Evolutionary conservation across 2,888 invertebrate species (phyloP).

Genomic region (Magallana nippona): DNA sequence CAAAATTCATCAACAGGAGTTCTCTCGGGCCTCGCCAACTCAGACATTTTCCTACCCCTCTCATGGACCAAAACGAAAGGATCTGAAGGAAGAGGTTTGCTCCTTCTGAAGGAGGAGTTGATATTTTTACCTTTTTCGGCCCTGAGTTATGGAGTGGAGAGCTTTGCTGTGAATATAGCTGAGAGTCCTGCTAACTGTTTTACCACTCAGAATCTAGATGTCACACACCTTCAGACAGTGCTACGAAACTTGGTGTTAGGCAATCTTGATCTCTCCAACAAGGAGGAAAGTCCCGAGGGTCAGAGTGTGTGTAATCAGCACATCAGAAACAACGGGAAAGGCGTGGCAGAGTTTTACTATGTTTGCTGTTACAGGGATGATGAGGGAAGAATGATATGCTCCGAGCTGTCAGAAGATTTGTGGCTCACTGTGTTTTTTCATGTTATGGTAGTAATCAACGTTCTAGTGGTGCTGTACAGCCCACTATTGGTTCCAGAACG

Average conservation of each 20-base stretch:
- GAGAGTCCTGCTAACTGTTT: conserved; percentile 68
- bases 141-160: conserved; percentile 66
- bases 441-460: conserved; percentile 37
- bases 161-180: conserved; percentile 60
- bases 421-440: conserved; percentile 36
- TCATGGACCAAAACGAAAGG: conserved; percentile 67
- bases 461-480: conserved; percentile 39
- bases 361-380: conserved; percentile 37
- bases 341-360: conserved; percentile 39
- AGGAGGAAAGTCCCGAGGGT: not conserved
- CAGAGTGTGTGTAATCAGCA: conserved; percentile 25
- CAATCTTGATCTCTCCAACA: not conserved
- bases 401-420: conserved; percentile 27
- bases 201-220: conserved; percentile 35
- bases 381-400: conserved; percentile 15
- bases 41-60: conserved; percentile 50
- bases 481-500: conserved; percentile 40
- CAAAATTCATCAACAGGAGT: conserved; percentile 16
- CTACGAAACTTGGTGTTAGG: conserved; percentile 14
- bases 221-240: conserved; percentile 32
- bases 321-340: not conserved
- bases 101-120: conserved; percentile 71
- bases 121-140: conserved; percentile 66
- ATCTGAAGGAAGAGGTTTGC: conserved; percentile 67
- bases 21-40: not conserved